Evolutionary conservation across 2,888 invertebrate species (phyloP).

Genomic region (Nymphalis polychloros): DNA sequence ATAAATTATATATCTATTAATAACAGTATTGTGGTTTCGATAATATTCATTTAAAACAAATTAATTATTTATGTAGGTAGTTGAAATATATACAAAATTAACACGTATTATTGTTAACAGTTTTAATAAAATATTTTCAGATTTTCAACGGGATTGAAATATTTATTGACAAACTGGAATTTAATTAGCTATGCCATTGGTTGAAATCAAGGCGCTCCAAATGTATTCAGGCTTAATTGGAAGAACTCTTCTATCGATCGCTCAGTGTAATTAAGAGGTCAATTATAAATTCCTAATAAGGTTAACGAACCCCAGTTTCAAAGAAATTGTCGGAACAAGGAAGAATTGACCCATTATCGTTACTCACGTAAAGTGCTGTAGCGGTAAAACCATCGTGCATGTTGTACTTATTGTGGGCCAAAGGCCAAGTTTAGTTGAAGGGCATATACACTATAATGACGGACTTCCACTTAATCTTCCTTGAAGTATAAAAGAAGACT

Average conservation of each 20-base stretch:
- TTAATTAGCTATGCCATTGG: not conserved
- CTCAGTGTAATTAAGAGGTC: slow-evolving; percentile 12
- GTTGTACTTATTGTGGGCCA: slow-evolving; percentile 18
- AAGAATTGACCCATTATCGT: slow-evolving; percentile 7
- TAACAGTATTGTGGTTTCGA: not conserved
- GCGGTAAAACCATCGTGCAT: slow-evolving; percentile 18
- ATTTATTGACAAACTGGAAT: too few relatives aligned
- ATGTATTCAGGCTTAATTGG: slow-evolving; percentile 7
- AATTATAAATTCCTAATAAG: slow-evolving; percentile 21
- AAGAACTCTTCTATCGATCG: slow-evolving; percentile 8
- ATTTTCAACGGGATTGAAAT: too few relatives aligned
- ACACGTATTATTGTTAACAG: not conserved
- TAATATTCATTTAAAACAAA: not conserved
- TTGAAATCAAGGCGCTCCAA: slow-evolving; percentile 8
- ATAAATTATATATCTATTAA: too few relatives aligned
- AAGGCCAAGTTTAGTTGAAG: slow-evolving; percentile 24
- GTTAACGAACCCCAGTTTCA: slow-evolving; percentile 3
- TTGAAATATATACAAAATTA: not conserved
- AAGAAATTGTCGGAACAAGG: not conserved
- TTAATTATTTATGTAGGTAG: not conserved
- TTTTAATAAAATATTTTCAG: too few relatives aligned
- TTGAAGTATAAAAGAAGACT: too few relatives aligned
- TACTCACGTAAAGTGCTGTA: slow-evolving; percentile 9
- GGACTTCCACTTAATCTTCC: not conserved
- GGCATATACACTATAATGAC: slow-evolving; percentile 14